Evolutionary conservation across 2,888 invertebrate genomes (phyloP).

Genomic region (Andrena bicolor): DNA sequence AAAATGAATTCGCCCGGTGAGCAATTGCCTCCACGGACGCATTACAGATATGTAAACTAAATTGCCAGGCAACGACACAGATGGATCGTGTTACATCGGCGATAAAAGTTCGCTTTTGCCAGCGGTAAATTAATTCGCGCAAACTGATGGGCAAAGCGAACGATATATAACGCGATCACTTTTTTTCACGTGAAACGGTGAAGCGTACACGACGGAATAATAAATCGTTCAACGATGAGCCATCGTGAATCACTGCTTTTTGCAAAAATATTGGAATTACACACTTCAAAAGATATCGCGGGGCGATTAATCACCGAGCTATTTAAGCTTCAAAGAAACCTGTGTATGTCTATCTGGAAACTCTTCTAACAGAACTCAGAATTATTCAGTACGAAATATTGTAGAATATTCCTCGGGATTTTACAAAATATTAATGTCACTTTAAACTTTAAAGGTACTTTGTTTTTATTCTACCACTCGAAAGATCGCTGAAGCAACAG

Average conservation of each 20-base stretch:
- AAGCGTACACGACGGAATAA: slow-evolving; percentile 4
- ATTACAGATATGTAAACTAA: not conserved
- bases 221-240: slow-evolving; percentile 29
- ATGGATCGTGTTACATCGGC: slow-evolving; percentile 20
- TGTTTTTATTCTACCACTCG: too few species aligned
- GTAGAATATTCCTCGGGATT: not conserved
- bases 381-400: not conserved
- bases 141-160: slow-evolving; percentile 2
- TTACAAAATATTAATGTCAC: not conserved
- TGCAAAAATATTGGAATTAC: not conserved
- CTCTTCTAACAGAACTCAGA: not conserved
- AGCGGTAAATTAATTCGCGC: slow-evolving; percentile 34
- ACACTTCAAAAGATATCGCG: not conserved
- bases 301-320: not conserved
- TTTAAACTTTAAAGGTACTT: too few species aligned
- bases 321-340: not conserved
- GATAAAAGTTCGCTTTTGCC: slow-evolving; percentile 26
- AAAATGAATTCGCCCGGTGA: not conserved
- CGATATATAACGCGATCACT: slow-evolving; percentile 2
- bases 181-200: not conserved
- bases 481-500: too few species aligned
- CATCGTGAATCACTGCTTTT: slow-evolving; percentile 17
- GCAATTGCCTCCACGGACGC: not conserved
- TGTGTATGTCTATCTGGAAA: not conserved
- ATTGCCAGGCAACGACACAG: not conserved